Base-by-base conservation (phyloP, 1,140 invertebrate species). In the Mesaphorura yosii region DNA sequence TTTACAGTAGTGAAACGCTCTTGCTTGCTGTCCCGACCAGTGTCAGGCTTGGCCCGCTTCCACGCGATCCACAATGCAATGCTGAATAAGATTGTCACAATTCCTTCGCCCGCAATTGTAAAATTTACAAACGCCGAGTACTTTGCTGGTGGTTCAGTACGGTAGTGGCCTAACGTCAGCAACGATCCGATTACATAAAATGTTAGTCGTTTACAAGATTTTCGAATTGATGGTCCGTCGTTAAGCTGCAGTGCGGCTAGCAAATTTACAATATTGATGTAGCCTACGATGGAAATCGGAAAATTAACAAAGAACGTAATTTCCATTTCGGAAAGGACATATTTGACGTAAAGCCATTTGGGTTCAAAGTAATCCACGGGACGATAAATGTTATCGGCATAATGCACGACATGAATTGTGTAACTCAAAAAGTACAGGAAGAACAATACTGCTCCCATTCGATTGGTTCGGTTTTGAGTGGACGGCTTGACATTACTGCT, bases 361-460 rank as follows among this genome's bases (percentile, higher is more conserved):
- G 53, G 53, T 34, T 55, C 53, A 14, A 44, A 41, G 22, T 55
- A 55, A 27, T n/a, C 53, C 2, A 50, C 53, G 4, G 53, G 53
- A 15, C 53, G 34, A 40, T 55, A 50, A 42, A 55, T 55, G 29
- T 55, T 55, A 31, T 55, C 53, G 23, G 40, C 44, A 25, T 37
- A 55, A 28, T 55, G 53, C 17, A 55, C 15, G 2, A 19, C 5
- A 26, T 55, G 53, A 26, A 55, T 55, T 23, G 40, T 4, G 28
- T 55, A 46, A 29, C 53, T 55, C 17, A 55, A 17, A 15, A 48
- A 23, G 38, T 55, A 31, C 5, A 20, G 5, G 5, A 14, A 31
- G 15, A 29, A 48, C 10, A 34, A 10, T n/a, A n/a, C n/a, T 10
- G 31, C n/a, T n/a, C 10, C 10, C 31, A 34, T 10, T 34, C 31